Conservation (phyloP, 2,888 invertebrate genomes). For the Xestobium rufovillosum region DNA sequence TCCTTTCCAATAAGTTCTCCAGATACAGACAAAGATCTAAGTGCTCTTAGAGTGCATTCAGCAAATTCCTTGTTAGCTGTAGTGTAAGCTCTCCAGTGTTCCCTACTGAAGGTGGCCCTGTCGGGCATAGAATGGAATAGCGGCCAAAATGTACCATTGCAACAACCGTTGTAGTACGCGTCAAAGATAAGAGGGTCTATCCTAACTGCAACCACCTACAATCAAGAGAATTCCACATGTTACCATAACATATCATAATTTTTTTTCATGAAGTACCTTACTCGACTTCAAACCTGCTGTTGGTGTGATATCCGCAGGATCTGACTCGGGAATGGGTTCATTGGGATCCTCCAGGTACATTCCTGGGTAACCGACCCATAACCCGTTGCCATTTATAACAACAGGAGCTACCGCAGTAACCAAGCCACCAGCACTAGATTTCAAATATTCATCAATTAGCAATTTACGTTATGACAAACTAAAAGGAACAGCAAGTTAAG, state of each 20-base stretch:
- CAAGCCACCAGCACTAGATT: conserved; percentile 75
- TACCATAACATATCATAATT: neutral
- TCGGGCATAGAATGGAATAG: conserved; percentile 90
- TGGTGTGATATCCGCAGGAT: conserved; percentile 77
- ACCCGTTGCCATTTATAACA: conserved; percentile 73
- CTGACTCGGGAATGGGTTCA: conserved; percentile 78
- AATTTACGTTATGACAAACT: neutral
- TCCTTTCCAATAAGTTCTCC: conserved; percentile 47
- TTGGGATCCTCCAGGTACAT: conserved; percentile 69
- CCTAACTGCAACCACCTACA: conserved; percentile 71
- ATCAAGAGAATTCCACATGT: neutral
- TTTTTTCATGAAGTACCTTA: conserved; percentile 43
- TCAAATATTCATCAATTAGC: conserved; percentile 9
- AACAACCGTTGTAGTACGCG: conserved; percentile 86
- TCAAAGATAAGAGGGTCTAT: conserved; percentile 71
- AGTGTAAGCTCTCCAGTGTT: conserved; percentile 75
- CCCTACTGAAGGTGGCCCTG: conserved; percentile 71
- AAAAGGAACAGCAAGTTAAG: neutral
- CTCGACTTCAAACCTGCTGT: conserved; percentile 78
- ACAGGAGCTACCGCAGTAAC: conserved; percentile 89
- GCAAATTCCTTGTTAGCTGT: conserved; percentile 78
- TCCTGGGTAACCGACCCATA: conserved; percentile 92
- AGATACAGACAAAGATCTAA: conserved; percentile 49
- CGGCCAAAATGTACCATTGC: conserved; percentile 89
- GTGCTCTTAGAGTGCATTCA: conserved; percentile 64